These are phyloP conservation scores for Volucella inanis DNA, from an alignment of 2,888 invertebrate genomes.

Conservation along the genomic window DNA sequence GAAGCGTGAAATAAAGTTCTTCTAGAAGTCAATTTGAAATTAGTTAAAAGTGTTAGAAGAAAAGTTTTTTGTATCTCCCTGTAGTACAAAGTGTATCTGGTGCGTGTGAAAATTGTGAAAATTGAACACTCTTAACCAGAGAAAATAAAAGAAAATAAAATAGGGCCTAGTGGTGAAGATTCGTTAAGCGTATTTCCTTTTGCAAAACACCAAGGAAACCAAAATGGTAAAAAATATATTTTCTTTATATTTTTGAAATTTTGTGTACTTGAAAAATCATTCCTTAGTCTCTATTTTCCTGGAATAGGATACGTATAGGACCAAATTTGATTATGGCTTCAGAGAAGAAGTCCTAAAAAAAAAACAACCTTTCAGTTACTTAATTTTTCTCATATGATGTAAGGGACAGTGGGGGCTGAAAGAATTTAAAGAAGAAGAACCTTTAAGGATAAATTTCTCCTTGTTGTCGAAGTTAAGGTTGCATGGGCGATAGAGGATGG, in stretches of 20 bases:
- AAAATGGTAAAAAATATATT: slow-evolving; percentile 61
- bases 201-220: slow-evolving; percentile 27
- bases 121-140: slow-evolving; percentile 26
- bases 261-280: background rate
- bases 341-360: background rate
- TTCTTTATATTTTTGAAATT: background rate
- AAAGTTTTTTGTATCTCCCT: slow-evolving; percentile 4
- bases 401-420: slow-evolving; percentile 53
- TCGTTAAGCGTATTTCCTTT: slow-evolving; percentile 16
- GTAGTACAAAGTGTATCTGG: slow-evolving; percentile 63
- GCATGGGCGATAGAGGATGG: slow-evolving; percentile 42
- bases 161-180: slow-evolving; percentile 40
- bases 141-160: slow-evolving; percentile 18
- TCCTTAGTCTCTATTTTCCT: slow-evolving; percentile 41
- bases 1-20: slow-evolving; percentile 40
- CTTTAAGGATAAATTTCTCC: slow-evolving; percentile 21
- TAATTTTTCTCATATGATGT: slow-evolving; percentile 66
- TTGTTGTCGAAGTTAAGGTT: background rate
- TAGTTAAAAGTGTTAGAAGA: slow-evolving; percentile 9
- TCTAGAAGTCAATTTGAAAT: slow-evolving; percentile 18
- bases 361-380: slow-evolving; percentile 48
- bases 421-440: slow-evolving; percentile 5
- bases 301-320: no score
- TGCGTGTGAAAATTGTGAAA: slow-evolving; percentile 56
- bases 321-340: slow-evolving; percentile 12